Conservation (phyloP, 2,888 invertebrate species). For the Galeruca laticollis region DNA sequence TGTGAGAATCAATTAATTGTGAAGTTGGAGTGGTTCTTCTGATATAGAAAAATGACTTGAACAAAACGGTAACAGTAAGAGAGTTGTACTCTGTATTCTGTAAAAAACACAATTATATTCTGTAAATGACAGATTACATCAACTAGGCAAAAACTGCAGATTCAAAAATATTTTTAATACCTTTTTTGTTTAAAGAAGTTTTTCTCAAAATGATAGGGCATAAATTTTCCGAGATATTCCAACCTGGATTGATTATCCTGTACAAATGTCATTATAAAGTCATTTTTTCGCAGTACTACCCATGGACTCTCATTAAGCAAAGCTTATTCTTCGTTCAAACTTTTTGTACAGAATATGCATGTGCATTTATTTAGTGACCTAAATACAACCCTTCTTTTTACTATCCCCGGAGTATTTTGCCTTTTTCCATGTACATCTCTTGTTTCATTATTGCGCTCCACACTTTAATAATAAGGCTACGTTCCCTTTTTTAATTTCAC, state of each 20-base stretch:
- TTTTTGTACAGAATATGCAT: background rate
- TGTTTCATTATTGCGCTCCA: constrained; percentile 2
- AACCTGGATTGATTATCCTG: background rate
- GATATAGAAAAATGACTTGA: too few relatives aligned
- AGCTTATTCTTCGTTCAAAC: too few relatives aligned
- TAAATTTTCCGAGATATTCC: background rate
- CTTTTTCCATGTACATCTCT: background rate
- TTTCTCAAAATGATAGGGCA: background rate
- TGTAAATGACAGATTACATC: too few relatives aligned
- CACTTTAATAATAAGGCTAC: constrained; percentile 6
- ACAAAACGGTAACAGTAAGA: too few relatives aligned
- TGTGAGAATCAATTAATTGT: too few relatives aligned
- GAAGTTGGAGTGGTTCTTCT: too few relatives aligned
- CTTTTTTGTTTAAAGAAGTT: too few relatives aligned
- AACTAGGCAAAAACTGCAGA: too few relatives aligned
- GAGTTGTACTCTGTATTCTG: too few relatives aligned
- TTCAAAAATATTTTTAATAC: too few relatives aligned
- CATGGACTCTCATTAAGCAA: background rate
- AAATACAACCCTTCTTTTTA: background rate
- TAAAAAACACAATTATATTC: too few relatives aligned
- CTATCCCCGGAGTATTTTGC: background rate
- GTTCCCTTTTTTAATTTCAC: constrained; percentile 4
- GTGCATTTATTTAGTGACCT: background rate
- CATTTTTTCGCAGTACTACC: background rate
- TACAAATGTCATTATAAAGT: background rate